These are phyloP conservation scores for Hydractinia echinata DNA, from an alignment of 30 jellyfish, hydroid and myxozoan species.

Conservation along the genomic window DNA sequence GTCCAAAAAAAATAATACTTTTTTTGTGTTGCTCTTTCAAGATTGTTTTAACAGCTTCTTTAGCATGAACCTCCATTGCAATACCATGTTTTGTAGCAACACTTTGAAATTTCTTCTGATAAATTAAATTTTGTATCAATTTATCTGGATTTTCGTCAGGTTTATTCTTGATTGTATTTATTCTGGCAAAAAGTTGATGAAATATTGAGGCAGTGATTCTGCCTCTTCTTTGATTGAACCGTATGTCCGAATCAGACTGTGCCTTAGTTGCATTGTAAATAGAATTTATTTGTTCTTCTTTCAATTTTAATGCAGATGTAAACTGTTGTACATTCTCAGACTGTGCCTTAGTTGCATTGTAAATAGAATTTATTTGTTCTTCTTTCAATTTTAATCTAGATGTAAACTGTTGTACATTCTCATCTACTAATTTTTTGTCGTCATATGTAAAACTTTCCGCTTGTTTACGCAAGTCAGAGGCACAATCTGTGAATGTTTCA, in stretches of 20 bases:
- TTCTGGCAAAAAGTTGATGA: not conserved
- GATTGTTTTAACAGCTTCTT: not conserved
- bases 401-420: too few relatives aligned
- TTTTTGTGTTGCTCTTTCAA: not conserved
- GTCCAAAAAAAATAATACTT: not conserved
- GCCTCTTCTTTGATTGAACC: slow-evolving; percentile 4
- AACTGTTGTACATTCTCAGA: too few relatives aligned
- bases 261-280: not conserved
- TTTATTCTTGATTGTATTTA: not conserved
- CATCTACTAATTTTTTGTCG: too few relatives aligned
- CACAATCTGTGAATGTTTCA: too few relatives aligned
- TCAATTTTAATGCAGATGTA: too few relatives aligned
- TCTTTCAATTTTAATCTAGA: too few relatives aligned
- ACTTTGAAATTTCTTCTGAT: too few relatives aligned
- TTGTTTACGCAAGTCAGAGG: too few relatives aligned
- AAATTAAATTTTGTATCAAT: not conserved
- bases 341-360: too few relatives aligned
- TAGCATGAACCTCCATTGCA: slow-evolving; percentile 12
- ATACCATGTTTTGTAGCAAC: slow-evolving; percentile 16
- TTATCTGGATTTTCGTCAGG: slow-evolving; percentile 1
- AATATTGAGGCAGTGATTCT: slow-evolving; percentile 6
- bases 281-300: too few relatives aligned
- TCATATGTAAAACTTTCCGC: too few relatives aligned
- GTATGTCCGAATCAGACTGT: not conserved
- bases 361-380: too few relatives aligned